A percentile compares a stretch with the other conserved stretches of the same genome.
Conservation (phyloP, 2,888 invertebrate species). For the Synergus laeviventris region DNA sequence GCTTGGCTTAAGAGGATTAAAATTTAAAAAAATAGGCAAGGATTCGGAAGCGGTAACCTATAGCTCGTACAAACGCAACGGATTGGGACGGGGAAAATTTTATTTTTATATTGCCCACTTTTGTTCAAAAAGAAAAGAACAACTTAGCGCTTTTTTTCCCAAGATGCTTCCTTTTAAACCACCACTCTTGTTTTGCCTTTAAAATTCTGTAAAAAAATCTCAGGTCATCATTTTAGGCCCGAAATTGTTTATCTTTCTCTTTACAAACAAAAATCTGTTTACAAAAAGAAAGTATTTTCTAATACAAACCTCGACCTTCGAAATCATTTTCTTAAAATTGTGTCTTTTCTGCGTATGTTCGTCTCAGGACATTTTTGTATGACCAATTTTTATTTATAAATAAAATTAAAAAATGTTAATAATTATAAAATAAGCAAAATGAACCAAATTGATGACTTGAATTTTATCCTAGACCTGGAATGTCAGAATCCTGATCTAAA, state of each 20-base stretch:
- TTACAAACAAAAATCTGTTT: not conserved
- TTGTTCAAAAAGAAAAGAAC: slow-evolving; percentile 27
- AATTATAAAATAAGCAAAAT: too few relatives aligned
- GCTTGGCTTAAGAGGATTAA: slow-evolving; percentile 17
- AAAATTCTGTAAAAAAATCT: not conserved
- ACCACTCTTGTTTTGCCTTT: not conserved
- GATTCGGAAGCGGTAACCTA: not conserved
- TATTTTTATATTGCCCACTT: slow-evolving; percentile 34
- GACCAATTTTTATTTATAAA: too few relatives aligned
- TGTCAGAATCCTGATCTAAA: not conserved
- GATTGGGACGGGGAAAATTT: not conserved
- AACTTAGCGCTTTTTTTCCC: slow-evolving; percentile 38
- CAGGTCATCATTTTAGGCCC: not conserved
- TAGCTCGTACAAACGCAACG: not conserved
- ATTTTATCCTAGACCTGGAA: not conserved
- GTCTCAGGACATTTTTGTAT: too few relatives aligned
- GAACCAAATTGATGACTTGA: not conserved
- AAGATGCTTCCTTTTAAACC: not conserved
- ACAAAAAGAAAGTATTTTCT: not conserved
- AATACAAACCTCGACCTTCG: not conserved
- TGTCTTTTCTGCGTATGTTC: too few relatives aligned
- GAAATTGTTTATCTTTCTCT: not conserved
- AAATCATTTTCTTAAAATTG: not conserved
- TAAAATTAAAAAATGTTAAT: too few relatives aligned
- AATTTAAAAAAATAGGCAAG: slow-evolving; percentile 22